phyloP scores from a whole-genome alignment of 2,888 invertebrate genomes.

The Villa cingulata region DNA sequence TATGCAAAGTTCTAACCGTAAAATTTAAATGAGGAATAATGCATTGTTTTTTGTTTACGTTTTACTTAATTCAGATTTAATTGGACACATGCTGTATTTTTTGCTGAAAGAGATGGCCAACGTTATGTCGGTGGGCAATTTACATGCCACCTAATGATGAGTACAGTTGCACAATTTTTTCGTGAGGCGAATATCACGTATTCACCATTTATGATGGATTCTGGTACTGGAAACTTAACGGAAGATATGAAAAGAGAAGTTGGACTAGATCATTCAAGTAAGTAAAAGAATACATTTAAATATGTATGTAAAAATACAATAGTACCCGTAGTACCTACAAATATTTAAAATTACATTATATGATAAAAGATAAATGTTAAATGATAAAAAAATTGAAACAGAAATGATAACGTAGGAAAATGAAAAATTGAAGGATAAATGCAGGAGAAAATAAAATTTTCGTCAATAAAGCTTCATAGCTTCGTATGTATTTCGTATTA shows the following conservation, averaged over 20 bases:
- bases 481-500: no score
- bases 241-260: conserved; percentile 52
- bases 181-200: conserved; percentile 32
- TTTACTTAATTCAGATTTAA: conserved; percentile 43
- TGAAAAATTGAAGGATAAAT: no score
- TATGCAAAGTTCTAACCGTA: neutral
- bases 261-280: conserved; percentile 56
- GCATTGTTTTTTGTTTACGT: conserved; percentile 3
- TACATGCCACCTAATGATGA: conserved; percentile 66
- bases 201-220: conserved; percentile 28
- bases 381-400: no score
- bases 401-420: no score
- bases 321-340: no score
- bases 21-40: neutral
- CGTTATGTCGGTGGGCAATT: conserved; percentile 49
- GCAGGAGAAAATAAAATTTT: no score
- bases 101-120: conserved; percentile 64
- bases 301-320: neutral
- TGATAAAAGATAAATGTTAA: no score
- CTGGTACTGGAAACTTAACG: conserved; percentile 41
- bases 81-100: conserved; percentile 57
- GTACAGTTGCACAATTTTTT: conserved; percentile 51
- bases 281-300: conserved; percentile 29
- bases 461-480: no score
- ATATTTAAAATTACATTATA: no score